Evolutionary conservation across 2,797 vertebrate species (phyloP), one percentile per base, ranked within the genome.

Genomic region (Sebastes ruberrimus): DNA sequence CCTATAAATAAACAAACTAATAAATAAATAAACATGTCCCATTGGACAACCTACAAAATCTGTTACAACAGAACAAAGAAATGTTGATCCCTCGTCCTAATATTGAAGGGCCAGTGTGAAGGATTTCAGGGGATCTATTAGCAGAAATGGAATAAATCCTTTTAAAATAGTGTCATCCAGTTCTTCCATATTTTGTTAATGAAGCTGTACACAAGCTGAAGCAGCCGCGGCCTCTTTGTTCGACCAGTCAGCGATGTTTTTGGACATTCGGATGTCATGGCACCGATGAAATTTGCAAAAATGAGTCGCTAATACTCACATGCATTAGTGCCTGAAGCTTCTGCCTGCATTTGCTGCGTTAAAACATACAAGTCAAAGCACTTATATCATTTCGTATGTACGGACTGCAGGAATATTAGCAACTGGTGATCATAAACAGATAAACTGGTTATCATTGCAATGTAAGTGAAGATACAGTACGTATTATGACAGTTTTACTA

Each of bases 171-270:
- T 11, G 7, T 60, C 56, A 6, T 22, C 18, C 56, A n/a, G 18
- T n/a, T 6, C 10, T 8, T 57, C 9, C 0, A 0, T 35, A 16
- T 55, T 13, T 10, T 56, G 25, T 10, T 4, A 35, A 42, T 7
- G 18, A 42, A 71, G 18, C 16, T 38, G 49, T 18, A 38, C 18
- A 57, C 32, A 11, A 55, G 22, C 52, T 25, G n/a, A 16, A 55
- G 42, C 23, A 64, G 7, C 10, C 2, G 4, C n/a, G 0, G 0
- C 0, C 0, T 57, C 25, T 61, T 4, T 32, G 18, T 25, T 65
- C 16, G 7, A 46, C 63, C 61, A 23, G n/a, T 0, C 33, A 23
- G 61, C 22, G 7, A 35, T 0, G 61, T 7, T 32, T 61, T 32
- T 61, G 0, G 25, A 18, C 25, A 8, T 46, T 60, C 4, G 0